Base-by-base conservation (phyloP, 2,113 vertebrate species). In the Cacatua alba region DNA sequence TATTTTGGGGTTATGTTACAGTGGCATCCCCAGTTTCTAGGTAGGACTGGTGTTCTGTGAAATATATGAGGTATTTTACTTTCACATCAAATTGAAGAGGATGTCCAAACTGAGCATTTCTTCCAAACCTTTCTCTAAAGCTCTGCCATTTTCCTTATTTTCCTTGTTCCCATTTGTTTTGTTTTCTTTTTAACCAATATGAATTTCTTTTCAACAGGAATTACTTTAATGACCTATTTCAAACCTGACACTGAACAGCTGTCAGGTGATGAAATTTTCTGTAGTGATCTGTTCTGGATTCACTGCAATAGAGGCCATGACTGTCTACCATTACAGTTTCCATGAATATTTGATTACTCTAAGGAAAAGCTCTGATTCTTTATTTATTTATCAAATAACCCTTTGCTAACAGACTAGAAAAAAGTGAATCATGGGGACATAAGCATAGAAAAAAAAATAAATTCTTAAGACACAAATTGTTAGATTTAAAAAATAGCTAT, bases 281-380 rank as follows among this genome's bases (percentile, higher is more conserved):
- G 18, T 77, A 72, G 70, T 82, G 77, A 91, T 51, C 65, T 87
- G 37, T 71, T 84, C 63, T 82, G 78, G 44, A 87, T 87, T 92
- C 57, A 85, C 46, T 79, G 77, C 57, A 68, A 19, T 82, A 95
- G 60, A 65, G 43, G 37, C 87, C 43, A 20, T 77, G 82, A 57
- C 70, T 80, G 23, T 87, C 84, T 92, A 41, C 81, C 21, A 49
- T 91, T 95, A 76, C 57, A 89, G 23, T 23, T 94, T 79, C 44
- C 62, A 55, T 84, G 81, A 96, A 94, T 92, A 88, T 85, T 69
- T 95, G 78, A 95, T 95, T 91, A 87, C 81, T 75, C 69, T 62
- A 51, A 86, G 91, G 79, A 57, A 91, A 94, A 90, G 26, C 63
- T 72, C 84, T 62, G 41, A 46, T 94, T 90, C 88, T 88, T 63